Percentiles rank a stretch among this genome's conserved stretches.
These are phyloP conservation scores for Parnassius apollo DNA, from an alignment of 2,888 invertebrate genomes.

Conservation along the genomic window DNA sequence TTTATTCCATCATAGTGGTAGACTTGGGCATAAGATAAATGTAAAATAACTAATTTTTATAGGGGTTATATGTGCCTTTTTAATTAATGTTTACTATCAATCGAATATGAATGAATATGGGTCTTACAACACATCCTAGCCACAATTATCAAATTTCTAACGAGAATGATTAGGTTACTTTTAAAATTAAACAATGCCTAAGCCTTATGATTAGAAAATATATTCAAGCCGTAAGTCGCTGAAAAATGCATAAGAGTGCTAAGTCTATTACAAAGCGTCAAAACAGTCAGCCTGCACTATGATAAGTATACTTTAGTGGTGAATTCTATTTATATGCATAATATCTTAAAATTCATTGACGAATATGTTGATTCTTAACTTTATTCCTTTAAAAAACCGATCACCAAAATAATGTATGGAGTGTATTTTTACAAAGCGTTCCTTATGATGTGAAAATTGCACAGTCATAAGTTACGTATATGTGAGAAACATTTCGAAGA, in stretches of 20 bases:
- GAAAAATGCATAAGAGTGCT: constrained; percentile 30
- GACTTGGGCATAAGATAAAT: constrained; percentile 31
- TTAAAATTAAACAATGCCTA: constrained; percentile 48
- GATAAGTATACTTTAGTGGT: constrained; percentile 43
- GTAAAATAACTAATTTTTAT: constrained; percentile 39
- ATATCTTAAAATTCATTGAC: constrained; percentile 41
- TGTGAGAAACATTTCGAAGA: constrained; percentile 18
- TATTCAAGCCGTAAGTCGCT: constrained; percentile 32
- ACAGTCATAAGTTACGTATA: constrained; percentile 12
- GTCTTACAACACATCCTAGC: constrained; percentile 44
- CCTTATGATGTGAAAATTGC: constrained; percentile 23
- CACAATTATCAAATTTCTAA: constrained; percentile 47
- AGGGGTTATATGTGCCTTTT: constrained; percentile 52
- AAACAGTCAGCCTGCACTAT: constrained; percentile 40
- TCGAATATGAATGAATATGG: constrained; percentile 47
- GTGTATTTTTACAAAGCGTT: constrained; percentile 32
- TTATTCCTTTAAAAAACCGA: constrained; percentile 31
- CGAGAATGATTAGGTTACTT: constrained; percentile 35
- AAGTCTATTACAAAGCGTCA: constrained; percentile 39
- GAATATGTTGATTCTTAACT: constrained; percentile 36
- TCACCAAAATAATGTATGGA: constrained; percentile 27
- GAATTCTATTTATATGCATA: constrained; percentile 41
- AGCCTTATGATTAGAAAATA: constrained; percentile 37
- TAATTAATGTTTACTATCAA: constrained; percentile 47
- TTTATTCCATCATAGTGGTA: constrained; percentile 40